phyloP scores from a whole-genome alignment of 2,888 invertebrate genomes.

The Cremastobaeus sp. region DNA sequence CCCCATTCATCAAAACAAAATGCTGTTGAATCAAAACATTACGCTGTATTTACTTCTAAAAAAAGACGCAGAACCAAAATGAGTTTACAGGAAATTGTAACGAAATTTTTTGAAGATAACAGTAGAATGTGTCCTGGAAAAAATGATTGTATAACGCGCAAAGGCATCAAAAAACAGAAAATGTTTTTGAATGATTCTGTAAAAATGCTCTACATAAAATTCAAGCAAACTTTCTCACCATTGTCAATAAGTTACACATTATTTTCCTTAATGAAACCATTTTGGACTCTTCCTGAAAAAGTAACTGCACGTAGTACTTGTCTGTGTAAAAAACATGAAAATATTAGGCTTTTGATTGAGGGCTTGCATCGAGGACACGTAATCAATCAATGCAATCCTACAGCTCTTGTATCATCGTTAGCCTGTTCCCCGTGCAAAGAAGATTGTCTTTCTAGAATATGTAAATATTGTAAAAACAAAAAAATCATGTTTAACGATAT shows the following conservation, averaged over 20 bases:
- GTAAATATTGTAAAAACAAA: slow-evolving; percentile 14
- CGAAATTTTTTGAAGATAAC: slow-evolving; percentile 7
- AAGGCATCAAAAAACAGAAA: slow-evolving; percentile 19
- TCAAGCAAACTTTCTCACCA: neutral
- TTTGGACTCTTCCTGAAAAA: slow-evolving; percentile 17
- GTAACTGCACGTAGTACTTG: slow-evolving; percentile 20
- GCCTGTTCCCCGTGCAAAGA: slow-evolving; percentile 11
- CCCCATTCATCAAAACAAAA: neutral
- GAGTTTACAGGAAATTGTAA: slow-evolving; percentile 7
- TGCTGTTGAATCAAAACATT: neutral
- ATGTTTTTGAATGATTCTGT: slow-evolving; percentile 30
- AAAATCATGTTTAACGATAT: slow-evolving; percentile 2
- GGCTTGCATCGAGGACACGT: slow-evolving; percentile 4
- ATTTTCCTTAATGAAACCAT: slow-evolving; percentile 22
- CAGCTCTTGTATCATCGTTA: slow-evolving; percentile 13
- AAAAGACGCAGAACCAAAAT: neutral
- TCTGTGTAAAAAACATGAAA: slow-evolving; percentile 30
- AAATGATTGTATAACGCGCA: slow-evolving; percentile 6
- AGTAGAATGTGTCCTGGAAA: slow-evolving; percentile 9
- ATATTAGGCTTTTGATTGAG: slow-evolving; percentile 20
- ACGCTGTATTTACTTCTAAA: slow-evolving; percentile 5
- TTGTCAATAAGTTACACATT: slow-evolving; percentile 10
- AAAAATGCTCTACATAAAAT: slow-evolving; percentile 14
- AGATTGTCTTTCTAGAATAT: slow-evolving; percentile 9
- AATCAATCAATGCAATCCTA: slow-evolving; percentile 16